A percentile compares a stretch with the other conserved stretches of the same genome.
Evolutionary conservation across 2,888 invertebrate genomes (phyloP).

Genomic region (Rosalia funebris): DNA sequence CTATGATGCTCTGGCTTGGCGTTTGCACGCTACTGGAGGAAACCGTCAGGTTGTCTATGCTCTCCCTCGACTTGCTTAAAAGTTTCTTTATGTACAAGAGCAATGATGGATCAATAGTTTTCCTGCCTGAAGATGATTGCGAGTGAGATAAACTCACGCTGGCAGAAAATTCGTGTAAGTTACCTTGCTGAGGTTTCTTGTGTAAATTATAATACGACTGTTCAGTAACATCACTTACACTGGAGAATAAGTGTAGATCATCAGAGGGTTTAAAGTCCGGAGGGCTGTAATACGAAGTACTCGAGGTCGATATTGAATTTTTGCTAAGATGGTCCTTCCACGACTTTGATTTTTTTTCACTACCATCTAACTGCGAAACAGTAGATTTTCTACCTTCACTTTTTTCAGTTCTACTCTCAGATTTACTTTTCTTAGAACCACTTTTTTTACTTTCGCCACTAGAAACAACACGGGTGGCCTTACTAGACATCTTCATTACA

Average conservation of each 20-base stretch:
- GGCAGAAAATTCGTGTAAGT: slow-evolving; percentile 31
- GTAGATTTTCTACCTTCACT: not conserved
- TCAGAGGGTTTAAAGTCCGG: slow-evolving; percentile 51
- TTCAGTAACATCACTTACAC: slow-evolving; percentile 28
- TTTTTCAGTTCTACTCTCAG: not conserved
- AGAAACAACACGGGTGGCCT: not conserved
- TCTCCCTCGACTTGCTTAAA: slow-evolving; percentile 66
- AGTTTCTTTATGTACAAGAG: slow-evolving; percentile 65
- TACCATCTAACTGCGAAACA: not conserved
- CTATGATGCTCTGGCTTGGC: slow-evolving; percentile 65
- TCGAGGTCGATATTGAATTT: slow-evolving; percentile 54
- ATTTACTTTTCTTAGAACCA: not conserved
- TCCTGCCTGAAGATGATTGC: not conserved
- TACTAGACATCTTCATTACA: not conserved
- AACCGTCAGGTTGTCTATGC: slow-evolving; percentile 65
- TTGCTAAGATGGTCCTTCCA: slow-evolving; percentile 58
- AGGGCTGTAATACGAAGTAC: slow-evolving; percentile 61
- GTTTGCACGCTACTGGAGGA: slow-evolving; percentile 65
- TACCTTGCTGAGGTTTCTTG: slow-evolving; percentile 51
- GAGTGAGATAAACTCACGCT: slow-evolving; percentile 18
- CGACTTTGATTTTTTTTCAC: slow-evolving; percentile 37
- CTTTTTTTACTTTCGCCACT: not conserved
- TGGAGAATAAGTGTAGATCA: slow-evolving; percentile 4
- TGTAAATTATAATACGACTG: slow-evolving; percentile 44
- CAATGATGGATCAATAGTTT: slow-evolving; percentile 57